These are phyloP conservation scores for Setophaga kirtlandii DNA, from an alignment of 2,113 vertebrate genomes.

Conservation along the genomic window DNA sequence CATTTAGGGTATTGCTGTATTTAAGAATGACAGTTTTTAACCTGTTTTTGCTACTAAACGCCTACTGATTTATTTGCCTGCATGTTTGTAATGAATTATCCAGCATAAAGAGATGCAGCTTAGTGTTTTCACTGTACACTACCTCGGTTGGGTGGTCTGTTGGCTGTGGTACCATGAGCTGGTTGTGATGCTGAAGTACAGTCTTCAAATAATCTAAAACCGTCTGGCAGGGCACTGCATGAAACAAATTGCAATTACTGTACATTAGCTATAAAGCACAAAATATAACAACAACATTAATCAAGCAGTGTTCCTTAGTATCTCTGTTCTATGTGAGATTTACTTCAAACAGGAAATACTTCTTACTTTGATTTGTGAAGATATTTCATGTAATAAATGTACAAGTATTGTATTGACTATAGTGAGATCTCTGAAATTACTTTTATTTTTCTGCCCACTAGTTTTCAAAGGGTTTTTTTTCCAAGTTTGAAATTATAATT, in stretches of 20 bases:
- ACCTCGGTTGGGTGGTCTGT: slow-evolving; percentile 94
- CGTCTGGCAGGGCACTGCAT: slow-evolving; percentile 93
- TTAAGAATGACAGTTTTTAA: neutral
- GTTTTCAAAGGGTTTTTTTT: slow-evolving; percentile 3
- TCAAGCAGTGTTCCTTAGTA: slow-evolving; percentile 25
- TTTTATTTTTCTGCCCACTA: slow-evolving; percentile 34
- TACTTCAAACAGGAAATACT: slow-evolving; percentile 45
- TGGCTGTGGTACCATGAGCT: slow-evolving; percentile 84
- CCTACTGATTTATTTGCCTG: neutral
- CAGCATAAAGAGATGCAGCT: neutral
- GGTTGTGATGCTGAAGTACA: slow-evolving; percentile 94
- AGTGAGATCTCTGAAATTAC: neutral
- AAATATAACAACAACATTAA: neutral
- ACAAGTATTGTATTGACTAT: neutral
- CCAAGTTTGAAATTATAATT: slow-evolving; percentile 3
- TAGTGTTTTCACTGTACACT: neutral
- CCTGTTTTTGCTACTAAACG: neutral
- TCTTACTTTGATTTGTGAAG: slow-evolving; percentile 39
- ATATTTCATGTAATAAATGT: slow-evolving; percentile 45
- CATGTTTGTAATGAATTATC: neutral
- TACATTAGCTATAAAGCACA: neutral
- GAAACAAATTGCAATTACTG: slow-evolving; percentile 43
- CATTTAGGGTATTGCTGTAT: neutral
- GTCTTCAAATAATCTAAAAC: slow-evolving; percentile 95
- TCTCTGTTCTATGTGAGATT: neutral